Evolutionary conservation across 2,888 invertebrate genomes (phyloP).

Genomic region (Prosopocoilus inquinatus): DNA sequence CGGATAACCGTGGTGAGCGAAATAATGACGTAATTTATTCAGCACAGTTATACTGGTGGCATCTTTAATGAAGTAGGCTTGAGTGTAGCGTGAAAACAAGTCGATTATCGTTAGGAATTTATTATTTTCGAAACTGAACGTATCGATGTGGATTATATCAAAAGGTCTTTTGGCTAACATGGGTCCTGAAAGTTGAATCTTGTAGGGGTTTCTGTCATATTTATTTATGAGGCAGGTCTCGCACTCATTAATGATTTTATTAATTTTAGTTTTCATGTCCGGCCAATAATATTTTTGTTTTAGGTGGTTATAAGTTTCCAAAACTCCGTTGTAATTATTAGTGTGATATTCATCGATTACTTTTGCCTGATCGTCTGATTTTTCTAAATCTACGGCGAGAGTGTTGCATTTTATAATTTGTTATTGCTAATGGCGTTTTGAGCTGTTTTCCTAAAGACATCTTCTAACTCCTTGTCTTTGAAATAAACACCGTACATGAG

Average conservation of each 20-base stretch:
- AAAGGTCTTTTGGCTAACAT: conserved; percentile 3
- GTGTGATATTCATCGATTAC: conserved; percentile 21
- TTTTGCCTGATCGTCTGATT: conserved; percentile 11
- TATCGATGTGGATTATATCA: conserved; percentile 14
- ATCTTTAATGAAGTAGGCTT: conserved; percentile 13
- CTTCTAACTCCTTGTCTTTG: conserved; percentile 14
- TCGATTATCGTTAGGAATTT: conserved; percentile 18
- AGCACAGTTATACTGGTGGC: neutral
- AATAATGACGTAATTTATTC: conserved; percentile 6
- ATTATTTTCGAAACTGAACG: conserved; percentile 9
- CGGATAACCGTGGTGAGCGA: conserved; percentile 20
- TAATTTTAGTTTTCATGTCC: conserved; percentile 22
- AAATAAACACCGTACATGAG: conserved; percentile 19
- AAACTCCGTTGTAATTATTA: conserved; percentile 20
- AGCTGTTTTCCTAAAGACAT: neutral
- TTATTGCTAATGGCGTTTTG: conserved; percentile 12
- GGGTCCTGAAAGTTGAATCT: neutral
- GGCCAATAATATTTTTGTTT: conserved; percentile 21
- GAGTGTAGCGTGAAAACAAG: conserved; percentile 11
- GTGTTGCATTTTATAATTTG: conserved; percentile 21
- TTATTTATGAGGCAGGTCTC: conserved; percentile 15
- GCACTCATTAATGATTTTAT: conserved; percentile 22
- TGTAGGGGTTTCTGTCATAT: neutral
- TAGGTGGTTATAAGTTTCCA: conserved; percentile 19
- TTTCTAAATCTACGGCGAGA: conserved; percentile 18